phyloP scores from a whole-genome alignment of 2,797 vertebrate genomes.

The Crenichthys baileyi region DNA sequence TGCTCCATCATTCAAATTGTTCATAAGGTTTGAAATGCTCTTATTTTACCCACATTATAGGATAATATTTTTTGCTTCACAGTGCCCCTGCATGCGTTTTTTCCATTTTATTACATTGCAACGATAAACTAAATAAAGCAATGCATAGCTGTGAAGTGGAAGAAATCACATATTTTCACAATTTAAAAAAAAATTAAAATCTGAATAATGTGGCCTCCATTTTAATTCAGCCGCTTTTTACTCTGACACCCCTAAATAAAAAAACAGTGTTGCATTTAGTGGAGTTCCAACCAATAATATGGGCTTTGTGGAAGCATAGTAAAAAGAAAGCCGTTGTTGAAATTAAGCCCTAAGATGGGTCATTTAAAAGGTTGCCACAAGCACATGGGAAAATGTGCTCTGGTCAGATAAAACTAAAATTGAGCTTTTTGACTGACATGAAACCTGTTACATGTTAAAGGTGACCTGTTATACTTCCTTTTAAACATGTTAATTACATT shows the following conservation, averaged over 20 bases:
- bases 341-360: too few relatives aligned
- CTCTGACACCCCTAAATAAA: neutral
- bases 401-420: too few relatives aligned
- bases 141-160: neutral
- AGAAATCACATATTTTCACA: neutral
- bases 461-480: too few relatives aligned
- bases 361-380: too few relatives aligned
- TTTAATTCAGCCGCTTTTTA: neutral
- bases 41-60: slow-evolving; percentile 17
- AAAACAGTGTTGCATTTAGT: neutral
- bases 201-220: neutral
- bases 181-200: neutral
- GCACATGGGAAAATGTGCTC: too few relatives aligned
- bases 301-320: neutral
- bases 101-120: neutral
- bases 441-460: too few relatives aligned
- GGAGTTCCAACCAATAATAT: neutral
- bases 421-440: too few relatives aligned
- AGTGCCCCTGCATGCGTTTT: neutral
- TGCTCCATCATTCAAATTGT: slow-evolving; percentile 27
- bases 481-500: too few relatives aligned
- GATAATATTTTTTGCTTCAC: neutral
- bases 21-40: slow-evolving; percentile 15
- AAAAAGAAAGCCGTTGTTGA: too few relatives aligned
- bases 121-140: neutral